Percentiles rank a stretch among this genome's conserved stretches.
Evolutionary conservation across 2,888 invertebrate genomes (phyloP).

Genomic region (Polymixis flavicincta): DNA sequence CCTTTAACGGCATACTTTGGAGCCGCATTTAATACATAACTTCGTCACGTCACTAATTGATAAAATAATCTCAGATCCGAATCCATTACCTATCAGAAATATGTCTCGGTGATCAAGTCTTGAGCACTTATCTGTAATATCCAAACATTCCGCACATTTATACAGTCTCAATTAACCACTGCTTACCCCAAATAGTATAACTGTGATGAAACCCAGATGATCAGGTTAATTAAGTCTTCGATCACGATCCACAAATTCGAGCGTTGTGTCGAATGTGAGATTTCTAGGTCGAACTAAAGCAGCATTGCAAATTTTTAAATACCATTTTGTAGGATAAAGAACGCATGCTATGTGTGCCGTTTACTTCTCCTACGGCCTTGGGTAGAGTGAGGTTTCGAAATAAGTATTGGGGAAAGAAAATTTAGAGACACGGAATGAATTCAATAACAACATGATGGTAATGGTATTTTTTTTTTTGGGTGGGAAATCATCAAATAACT

Average conservation of each 20-base stretch:
- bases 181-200: constrained; percentile 52
- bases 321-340: constrained; percentile 68
- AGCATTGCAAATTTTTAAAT: constrained; percentile 81
- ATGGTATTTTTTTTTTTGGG: too few relatives aligned
- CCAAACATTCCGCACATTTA: constrained; percentile 10
- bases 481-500: too few relatives aligned
- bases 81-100: constrained; percentile 5
- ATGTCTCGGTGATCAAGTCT: background rate
- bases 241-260: constrained; percentile 69
- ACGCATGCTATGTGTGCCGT: constrained; percentile 69
- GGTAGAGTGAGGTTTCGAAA: constrained; percentile 65
- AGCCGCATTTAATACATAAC: constrained; percentile 5
- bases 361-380: constrained; percentile 67
- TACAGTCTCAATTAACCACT: constrained; percentile 43
- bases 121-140: background rate
- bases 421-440: constrained; percentile 62
- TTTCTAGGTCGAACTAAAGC: constrained; percentile 80
- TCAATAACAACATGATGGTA: constrained; percentile 28
- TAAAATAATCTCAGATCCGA: constrained; percentile 1
- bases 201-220: constrained; percentile 68
- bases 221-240: constrained; percentile 74
- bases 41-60: background rate
- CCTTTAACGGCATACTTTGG: background rate
- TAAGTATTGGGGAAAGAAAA: constrained; percentile 56
- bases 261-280: constrained; percentile 74